phyloP scores from a whole-genome alignment of 2,113 vertebrate species.

The Melanerpes aurifrons region DNA sequence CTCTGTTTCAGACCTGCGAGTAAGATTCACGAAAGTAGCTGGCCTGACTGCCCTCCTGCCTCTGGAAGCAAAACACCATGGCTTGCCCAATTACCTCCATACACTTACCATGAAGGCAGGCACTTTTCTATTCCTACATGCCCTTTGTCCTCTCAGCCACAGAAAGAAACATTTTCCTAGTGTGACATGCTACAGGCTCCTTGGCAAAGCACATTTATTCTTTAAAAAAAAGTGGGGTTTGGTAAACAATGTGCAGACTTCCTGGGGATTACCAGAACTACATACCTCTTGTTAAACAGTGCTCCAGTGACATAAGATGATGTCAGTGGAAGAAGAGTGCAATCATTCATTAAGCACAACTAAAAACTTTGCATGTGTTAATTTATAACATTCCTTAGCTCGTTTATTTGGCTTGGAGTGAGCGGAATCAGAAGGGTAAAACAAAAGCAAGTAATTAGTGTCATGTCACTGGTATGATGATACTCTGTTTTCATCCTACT shows the following conservation, averaged over 20 bases:
- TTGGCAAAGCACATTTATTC: background rate
- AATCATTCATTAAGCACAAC: background rate
- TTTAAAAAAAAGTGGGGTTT: background rate
- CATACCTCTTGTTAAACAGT: background rate
- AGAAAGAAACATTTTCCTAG: background rate
- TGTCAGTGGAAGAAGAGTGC: background rate
- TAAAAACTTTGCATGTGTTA: background rate
- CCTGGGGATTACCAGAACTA: conserved; percentile 42
- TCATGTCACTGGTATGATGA: background rate
- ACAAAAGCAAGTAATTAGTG: background rate
- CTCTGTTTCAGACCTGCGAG: background rate
- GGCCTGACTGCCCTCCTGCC: background rate
- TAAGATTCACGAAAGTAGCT: background rate
- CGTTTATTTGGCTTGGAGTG: background rate
- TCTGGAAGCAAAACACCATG: background rate
- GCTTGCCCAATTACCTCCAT: background rate
- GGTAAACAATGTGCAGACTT: conserved; percentile 21
- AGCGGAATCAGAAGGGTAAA: background rate
- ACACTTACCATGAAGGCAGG: background rate
- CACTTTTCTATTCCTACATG: background rate
- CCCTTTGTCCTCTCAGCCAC: background rate
- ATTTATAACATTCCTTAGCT: background rate
- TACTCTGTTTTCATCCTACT: background rate
- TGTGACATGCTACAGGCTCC: background rate
- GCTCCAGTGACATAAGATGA: background rate